Percentiles rank a stretch among this genome's conserved stretches.
Conservation (phyloP, 1,140 invertebrate genomes). For the Tetramorium parvispinum region DNA sequence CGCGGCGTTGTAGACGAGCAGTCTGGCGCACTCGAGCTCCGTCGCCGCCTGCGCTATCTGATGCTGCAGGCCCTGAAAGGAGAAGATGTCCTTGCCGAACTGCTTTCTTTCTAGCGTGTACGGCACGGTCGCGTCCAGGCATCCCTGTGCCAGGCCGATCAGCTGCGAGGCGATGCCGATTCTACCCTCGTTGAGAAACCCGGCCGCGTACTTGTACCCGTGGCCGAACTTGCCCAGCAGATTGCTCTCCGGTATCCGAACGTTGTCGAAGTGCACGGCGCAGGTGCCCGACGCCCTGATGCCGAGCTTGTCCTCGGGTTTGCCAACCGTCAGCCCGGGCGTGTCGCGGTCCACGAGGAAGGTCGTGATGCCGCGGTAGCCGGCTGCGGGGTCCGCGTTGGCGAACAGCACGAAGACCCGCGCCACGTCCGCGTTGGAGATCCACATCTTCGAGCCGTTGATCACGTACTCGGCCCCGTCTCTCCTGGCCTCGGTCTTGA, state of each 20-base stretch:
- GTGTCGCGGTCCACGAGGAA: constrained; percentile 97
- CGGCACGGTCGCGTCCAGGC: constrained; percentile 96
- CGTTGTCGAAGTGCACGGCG: constrained; percentile 97
- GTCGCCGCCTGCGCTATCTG: constrained; percentile 95
- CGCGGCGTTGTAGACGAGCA: constrained; percentile 97
- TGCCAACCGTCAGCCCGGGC: constrained; percentile 94
- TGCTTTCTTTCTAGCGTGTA: constrained; percentile 97
- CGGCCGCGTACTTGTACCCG: constrained; percentile 98
- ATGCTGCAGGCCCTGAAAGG: constrained; percentile 98
- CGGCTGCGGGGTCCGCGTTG: constrained; percentile 92
- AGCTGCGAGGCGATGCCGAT: constrained; percentile 98
- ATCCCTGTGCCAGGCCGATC: constrained; percentile 97
- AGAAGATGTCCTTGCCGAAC: constrained; percentile 95
- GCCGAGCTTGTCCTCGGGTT: constrained; percentile 97
- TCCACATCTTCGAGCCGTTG: constrained; percentile 97
- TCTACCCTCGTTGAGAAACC: constrained; percentile 97
- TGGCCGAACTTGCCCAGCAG: constrained; percentile 95
- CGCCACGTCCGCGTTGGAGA: constrained; percentile 97
- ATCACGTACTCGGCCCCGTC: constrained; percentile 93
- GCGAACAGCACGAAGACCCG: constrained; percentile 96
- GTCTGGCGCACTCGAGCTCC: constrained; percentile 94
- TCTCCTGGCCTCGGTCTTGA: constrained; percentile 95
- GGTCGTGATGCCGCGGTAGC: constrained; percentile 96
- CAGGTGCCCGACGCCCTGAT: constrained; percentile 96
- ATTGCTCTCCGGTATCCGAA: constrained; percentile 91